Percentiles rank a stretch among this genome's conserved stretches.
These are phyloP conservation scores for Agriopis aurantiaria DNA, from an alignment of 2,888 invertebrate species.

Conservation along the genomic window DNA sequence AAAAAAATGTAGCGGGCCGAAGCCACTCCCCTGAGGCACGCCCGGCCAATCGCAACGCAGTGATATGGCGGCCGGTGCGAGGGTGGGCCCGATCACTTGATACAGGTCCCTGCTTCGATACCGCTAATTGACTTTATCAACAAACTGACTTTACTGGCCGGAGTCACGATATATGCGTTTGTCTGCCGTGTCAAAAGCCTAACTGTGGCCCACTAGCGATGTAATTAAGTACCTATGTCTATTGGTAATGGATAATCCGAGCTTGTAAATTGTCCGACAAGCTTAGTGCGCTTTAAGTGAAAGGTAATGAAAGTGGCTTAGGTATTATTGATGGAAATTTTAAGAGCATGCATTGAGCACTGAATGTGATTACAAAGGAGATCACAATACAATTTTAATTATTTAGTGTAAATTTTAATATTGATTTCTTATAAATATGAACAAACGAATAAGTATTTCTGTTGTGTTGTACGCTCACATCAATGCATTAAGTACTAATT, in stretches of 20 bases:
- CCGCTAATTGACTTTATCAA: slow-evolving; percentile 87
- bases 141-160: slow-evolving; percentile 85
- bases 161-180: slow-evolving; percentile 85
- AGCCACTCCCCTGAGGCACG: slow-evolving; percentile 78
- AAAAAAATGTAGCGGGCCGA: slow-evolving; percentile 76
- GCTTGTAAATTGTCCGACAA: slow-evolving; percentile 48
- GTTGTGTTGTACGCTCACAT: neutral
- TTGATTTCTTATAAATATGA: neutral
- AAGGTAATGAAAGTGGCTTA: slow-evolving; percentile 26
- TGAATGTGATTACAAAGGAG: neutral
- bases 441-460: neutral
- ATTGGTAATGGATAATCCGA: slow-evolving; percentile 76
- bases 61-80: slow-evolving; percentile 68
- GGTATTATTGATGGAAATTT: slow-evolving; percentile 18
- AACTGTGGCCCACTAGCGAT: slow-evolving; percentile 78
- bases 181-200: slow-evolving; percentile 84
- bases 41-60: slow-evolving; percentile 73
- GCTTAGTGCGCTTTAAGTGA: slow-evolving; percentile 32
- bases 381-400: neutral
- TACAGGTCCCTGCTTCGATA: slow-evolving; percentile 84
- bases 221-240: slow-evolving; percentile 76
- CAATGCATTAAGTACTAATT: slow-evolving; percentile 2
- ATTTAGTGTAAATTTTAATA: neutral
- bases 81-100: slow-evolving; percentile 82
- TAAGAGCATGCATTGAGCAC: slow-evolving; percentile 2